Evolutionary conservation across 2,888 invertebrate genomes (phyloP).

Genomic region (Leptogaster cylindrica): DNA sequence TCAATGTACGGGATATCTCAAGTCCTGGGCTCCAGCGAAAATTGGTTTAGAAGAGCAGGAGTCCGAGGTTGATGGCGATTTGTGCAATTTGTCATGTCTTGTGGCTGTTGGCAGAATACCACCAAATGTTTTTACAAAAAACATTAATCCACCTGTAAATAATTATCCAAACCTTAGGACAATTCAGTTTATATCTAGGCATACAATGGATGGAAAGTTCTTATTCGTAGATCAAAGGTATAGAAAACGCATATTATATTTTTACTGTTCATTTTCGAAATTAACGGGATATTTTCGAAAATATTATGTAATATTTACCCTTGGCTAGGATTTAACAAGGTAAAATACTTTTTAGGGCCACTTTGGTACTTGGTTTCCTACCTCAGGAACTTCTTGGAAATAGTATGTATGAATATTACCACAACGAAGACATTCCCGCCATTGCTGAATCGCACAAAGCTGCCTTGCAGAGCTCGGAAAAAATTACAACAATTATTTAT

Average conservation of each 20-base stretch:
- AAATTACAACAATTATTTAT: constrained; percentile 74
- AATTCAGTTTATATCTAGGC: constrained; percentile 82
- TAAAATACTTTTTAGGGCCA: constrained; percentile 70
- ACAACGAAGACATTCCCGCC: constrained; percentile 78
- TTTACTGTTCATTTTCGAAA: background rate
- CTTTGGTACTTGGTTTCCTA: constrained; percentile 85
- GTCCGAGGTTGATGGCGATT: constrained; percentile 65
- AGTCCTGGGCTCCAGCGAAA: constrained; percentile 88
- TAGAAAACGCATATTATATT: background rate
- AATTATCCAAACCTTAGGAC: constrained; percentile 66
- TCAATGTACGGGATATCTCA: constrained; percentile 91
- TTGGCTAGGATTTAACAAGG: background rate
- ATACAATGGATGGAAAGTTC: constrained; percentile 90
- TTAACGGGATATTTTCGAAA: background rate
- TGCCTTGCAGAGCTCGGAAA: constrained; percentile 71
- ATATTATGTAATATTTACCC: background rate
- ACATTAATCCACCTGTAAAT: constrained; percentile 62
- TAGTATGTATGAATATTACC: constrained; percentile 91
- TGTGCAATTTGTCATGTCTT: constrained; percentile 80
- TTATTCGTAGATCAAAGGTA: constrained; percentile 91
- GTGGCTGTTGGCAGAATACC: constrained; percentile 85
- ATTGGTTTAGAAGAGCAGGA: constrained; percentile 73
- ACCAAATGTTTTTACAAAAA: constrained; percentile 65
- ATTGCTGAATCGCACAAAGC: constrained; percentile 85
- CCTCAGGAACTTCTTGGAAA: constrained; percentile 93